Evolutionary conservation across 2,797 vertebrate genomes (phyloP).

Genomic region (Crotalus adamanteus): DNA sequence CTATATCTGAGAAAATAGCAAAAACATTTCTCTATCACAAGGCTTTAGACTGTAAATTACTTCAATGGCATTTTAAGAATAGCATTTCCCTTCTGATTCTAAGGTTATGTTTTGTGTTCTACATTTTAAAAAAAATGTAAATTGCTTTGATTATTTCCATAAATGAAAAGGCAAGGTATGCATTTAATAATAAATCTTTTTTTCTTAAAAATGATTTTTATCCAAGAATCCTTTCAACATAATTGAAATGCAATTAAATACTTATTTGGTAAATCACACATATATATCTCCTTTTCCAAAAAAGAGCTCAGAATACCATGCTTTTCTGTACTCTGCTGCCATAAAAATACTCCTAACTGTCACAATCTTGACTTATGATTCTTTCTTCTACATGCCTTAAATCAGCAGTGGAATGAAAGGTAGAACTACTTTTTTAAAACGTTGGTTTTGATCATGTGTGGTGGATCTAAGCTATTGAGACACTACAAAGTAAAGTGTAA

Average conservation of each 20-base stretch:
- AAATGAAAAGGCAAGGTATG: not conserved
- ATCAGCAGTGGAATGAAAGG: conserved; percentile 32
- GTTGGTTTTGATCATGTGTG: not conserved
- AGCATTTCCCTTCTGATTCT: not conserved
- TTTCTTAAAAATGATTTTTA: not conserved
- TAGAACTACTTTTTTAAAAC: not conserved
- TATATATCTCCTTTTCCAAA: not conserved
- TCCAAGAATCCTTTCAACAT: not conserved
- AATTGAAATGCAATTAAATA: not conserved
- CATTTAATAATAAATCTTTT: not conserved
- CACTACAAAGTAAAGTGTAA: conserved; percentile 36
- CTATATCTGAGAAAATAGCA: not conserved
- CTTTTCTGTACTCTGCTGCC: not conserved
- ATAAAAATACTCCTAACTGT: conserved; percentile 30
- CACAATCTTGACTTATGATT: not conserved
- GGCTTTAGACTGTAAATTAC: not conserved
- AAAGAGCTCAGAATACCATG: conserved; percentile 9
- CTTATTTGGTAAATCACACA: not conserved
- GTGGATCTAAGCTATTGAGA: conserved; percentile 41
- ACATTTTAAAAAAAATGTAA: not conserved
- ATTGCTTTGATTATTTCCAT: not conserved
- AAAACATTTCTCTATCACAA: not conserved
- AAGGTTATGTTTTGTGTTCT: not conserved
- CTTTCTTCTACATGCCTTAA: conserved; percentile 12
- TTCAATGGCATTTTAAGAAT: not conserved